A percentile compares a stretch with the other conserved stretches of the same genome.
Conservation (phyloP, 2,797 vertebrate species). For the Anguilla anguilla region DNA sequence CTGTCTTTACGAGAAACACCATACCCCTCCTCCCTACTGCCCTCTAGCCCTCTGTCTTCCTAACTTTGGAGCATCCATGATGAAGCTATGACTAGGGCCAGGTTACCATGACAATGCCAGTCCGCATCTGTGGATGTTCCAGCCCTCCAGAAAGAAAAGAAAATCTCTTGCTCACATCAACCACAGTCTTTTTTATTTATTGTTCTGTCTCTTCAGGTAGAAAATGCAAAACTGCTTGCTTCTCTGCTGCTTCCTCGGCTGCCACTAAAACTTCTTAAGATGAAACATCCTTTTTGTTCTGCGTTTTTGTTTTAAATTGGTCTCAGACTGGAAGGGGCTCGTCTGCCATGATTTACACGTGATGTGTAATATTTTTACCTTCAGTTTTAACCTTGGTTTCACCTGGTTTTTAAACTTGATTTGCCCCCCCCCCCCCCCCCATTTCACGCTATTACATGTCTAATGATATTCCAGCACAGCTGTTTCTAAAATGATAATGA, state of each 20-base stretch:
- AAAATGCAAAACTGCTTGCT: constrained; percentile 11
- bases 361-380: not conserved
- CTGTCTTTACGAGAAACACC: not conserved
- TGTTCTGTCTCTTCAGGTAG: constrained; percentile 7
- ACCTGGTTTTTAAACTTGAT: not conserved
- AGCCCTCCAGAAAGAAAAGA: not conserved
- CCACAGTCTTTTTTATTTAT: not conserved
- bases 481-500: not conserved
- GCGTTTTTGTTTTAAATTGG: constrained; percentile 13
- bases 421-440: not conserved
- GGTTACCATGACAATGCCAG: too few species aligned
- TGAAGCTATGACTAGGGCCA: not conserved
- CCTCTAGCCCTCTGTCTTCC: not conserved
- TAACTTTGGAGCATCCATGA: not conserved
- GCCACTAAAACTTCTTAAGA: constrained; percentile 38
- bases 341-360: not conserved
- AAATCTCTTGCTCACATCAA: not conserved
- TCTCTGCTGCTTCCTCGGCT: constrained; percentile 10
- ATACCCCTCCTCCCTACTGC: not conserved
- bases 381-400: not conserved
- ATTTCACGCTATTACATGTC: not conserved
- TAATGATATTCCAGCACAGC: not conserved
- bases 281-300: constrained; percentile 33
- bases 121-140: not conserved
- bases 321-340: constrained; percentile 1